Evolutionary conservation across 2,888 invertebrate genomes (phyloP).

Genomic region (Hydroisotoma schaefferi): DNA sequence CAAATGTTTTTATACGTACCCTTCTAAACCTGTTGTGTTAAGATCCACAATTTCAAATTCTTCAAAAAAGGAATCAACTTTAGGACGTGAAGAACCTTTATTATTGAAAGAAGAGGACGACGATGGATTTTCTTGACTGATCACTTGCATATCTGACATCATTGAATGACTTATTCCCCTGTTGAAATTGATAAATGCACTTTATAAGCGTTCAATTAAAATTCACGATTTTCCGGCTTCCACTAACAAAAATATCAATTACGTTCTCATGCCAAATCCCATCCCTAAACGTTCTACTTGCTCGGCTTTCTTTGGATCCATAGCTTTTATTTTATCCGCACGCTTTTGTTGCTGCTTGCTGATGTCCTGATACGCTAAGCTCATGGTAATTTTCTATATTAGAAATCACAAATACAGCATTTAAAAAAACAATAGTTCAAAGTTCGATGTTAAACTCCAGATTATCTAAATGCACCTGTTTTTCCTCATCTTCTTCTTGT

Average conservation of each 20-base stretch:
- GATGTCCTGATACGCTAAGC: conserved; percentile 73
- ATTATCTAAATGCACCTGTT: conserved; percentile 51
- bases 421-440: conserved; percentile 9
- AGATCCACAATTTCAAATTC: conserved; percentile 51
- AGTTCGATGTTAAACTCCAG: neutral
- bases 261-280: conserved; percentile 66
- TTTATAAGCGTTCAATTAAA: neutral
- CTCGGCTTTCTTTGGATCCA: conserved; percentile 78
- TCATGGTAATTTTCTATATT: conserved; percentile 53
- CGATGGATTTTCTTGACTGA: conserved; percentile 74
- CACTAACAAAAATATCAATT: conserved; percentile 44
- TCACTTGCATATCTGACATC: conserved; percentile 81
- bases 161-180: conserved; percentile 80
- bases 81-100: conserved; percentile 52
- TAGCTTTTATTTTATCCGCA: conserved; percentile 66
- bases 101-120: conserved; percentile 42
- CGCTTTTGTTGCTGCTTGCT: conserved; percentile 63
- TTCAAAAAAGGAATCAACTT: conserved; percentile 56
- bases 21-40: conserved; percentile 22
- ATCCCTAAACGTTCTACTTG: conserved; percentile 91
- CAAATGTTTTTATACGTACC: conserved; percentile 13
- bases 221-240: neutral
- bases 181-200: neutral
- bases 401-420: conserved; percentile 16
- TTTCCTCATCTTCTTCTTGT: conserved; percentile 63